These are phyloP conservation scores for Crocodylus rhombifer DNA, from an alignment of 2,797 vertebrate genomes.

Conservation along the genomic window DNA sequence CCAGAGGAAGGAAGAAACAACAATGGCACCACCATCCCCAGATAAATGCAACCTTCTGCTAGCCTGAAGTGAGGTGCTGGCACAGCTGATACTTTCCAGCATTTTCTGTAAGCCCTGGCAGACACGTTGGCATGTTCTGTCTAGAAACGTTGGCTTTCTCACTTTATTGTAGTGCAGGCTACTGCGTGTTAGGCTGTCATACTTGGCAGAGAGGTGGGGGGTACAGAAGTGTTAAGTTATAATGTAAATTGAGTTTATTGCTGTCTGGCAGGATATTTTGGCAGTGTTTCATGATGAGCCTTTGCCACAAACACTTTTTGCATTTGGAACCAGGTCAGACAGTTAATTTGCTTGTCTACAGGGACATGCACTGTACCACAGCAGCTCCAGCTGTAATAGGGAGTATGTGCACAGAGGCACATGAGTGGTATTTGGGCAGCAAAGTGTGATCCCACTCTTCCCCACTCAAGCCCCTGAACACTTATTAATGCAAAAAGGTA, in stretches of 20 bases:
- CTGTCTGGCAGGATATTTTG: conserved; percentile 77
- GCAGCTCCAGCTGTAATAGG: conserved; percentile 70
- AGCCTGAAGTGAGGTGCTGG: neutral
- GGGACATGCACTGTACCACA: conserved; percentile 59
- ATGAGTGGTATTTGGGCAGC: no score
- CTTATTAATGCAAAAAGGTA: no score
- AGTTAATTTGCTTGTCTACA: conserved; percentile 66
- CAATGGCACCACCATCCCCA: neutral
- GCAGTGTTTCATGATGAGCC: conserved; percentile 71
- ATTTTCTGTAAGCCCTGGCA: neutral
- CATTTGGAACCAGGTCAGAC: conserved; percentile 73
- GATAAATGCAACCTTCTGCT: neutral
- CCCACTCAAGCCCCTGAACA: no score
- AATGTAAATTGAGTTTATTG: conserved; percentile 79
- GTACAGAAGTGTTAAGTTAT: conserved; percentile 77
- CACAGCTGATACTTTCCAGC: neutral
- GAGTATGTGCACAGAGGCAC: neutral
- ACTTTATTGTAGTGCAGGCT: conserved; percentile 19
- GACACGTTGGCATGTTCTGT: conserved; percentile 27
- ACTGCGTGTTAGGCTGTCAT: conserved; percentile 67
- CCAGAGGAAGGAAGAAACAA: neutral
- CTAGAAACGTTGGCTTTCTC: conserved; percentile 18
- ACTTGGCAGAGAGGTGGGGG: conserved; percentile 69
- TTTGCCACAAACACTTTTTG: conserved; percentile 75
- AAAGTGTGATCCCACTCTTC: no score